Conservation (phyloP, 2,888 invertebrate genomes). For the Leucozona laternaria region DNA sequence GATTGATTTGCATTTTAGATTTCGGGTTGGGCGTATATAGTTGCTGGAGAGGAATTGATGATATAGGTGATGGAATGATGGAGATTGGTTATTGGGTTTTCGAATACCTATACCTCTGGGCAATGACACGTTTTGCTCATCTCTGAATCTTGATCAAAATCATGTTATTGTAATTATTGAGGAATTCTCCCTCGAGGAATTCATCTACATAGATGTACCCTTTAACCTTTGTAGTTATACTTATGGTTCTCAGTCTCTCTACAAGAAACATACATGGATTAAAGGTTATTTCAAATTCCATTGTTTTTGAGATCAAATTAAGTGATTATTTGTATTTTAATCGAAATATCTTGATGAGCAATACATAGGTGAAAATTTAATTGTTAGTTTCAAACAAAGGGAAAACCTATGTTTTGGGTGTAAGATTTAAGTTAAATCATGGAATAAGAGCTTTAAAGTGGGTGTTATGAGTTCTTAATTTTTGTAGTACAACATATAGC, state of each 20-base stretch:
- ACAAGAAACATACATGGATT: background rate
- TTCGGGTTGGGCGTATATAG: background rate
- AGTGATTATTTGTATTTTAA: constrained; percentile 18
- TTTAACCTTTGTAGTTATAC: no score
- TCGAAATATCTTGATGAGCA: background rate
- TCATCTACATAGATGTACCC: background rate
- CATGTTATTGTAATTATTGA: constrained; percentile 53
- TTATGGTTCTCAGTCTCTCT: no score
- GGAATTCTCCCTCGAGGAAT: constrained; percentile 16
- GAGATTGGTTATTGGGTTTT: constrained; percentile 1
- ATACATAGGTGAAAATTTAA: no score
- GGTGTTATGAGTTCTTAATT: no score
- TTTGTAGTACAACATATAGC: no score
- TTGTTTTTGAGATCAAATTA: constrained; percentile 19
- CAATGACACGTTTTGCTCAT: constrained; percentile 42
- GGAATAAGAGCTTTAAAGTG: no score
- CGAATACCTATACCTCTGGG: constrained; percentile 12
- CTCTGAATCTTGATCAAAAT: constrained; percentile 26
- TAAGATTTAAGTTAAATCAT: no score
- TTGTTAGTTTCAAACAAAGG: no score
- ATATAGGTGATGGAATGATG: background rate
- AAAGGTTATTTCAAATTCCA: background rate
- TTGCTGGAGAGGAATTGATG: background rate
- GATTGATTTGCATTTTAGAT: constrained; percentile 73
- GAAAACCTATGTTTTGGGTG: no score